Base-by-base conservation (phyloP, 2,113 vertebrate species). In the Seriola dumerili region DNA sequence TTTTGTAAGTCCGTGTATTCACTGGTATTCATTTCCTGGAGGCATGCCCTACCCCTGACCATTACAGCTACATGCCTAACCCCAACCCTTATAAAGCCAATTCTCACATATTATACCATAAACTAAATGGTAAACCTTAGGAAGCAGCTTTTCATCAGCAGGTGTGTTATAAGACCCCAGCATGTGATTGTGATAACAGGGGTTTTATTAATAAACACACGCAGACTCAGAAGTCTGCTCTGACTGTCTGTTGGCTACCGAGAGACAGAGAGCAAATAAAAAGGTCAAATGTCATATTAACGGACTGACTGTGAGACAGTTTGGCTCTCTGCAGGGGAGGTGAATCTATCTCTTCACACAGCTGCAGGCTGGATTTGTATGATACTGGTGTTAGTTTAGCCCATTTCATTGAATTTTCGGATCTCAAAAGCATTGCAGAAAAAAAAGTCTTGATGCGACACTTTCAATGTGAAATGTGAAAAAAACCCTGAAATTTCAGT, bases 271-370 rank as follows among this genome's bases (percentile, higher is more conserved):
- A 61, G 44, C n/a, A 38, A 40, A 72, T 78, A 50, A 74, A 80
- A 78, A 81, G 76, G 79, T 81, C 70, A 86, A 77, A 64, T 76
- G 77, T 80, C 59, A 76, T 38, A 8, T 76, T 75, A 81, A 57
- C 29, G 32, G 72, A 67, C 68, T 68, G 66, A 68, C 63, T 73
- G 55, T 76, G 58, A 23, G 57, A 32, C 48, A 69, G 67, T 75
- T 59, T 83, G 63, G 46, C 64, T 78, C 72, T 65, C 80, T 78
- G 58, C 69, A 54, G 78, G 57, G 67, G 78, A 63, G 36, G 72
- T 62, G 55, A 64, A 77, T 65, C 32, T 23, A 61, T 75, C 70
- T 76, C 6, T n/a, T 44, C n/a, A 80, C 29, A 48, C 2, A 54
- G 64, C 83, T 64, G 32, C 73, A 42, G 77, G 61, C 76, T 63